phyloP scores from a whole-genome alignment of 2,888 invertebrate genomes.

The Gandaritis pyraliata region DNA sequence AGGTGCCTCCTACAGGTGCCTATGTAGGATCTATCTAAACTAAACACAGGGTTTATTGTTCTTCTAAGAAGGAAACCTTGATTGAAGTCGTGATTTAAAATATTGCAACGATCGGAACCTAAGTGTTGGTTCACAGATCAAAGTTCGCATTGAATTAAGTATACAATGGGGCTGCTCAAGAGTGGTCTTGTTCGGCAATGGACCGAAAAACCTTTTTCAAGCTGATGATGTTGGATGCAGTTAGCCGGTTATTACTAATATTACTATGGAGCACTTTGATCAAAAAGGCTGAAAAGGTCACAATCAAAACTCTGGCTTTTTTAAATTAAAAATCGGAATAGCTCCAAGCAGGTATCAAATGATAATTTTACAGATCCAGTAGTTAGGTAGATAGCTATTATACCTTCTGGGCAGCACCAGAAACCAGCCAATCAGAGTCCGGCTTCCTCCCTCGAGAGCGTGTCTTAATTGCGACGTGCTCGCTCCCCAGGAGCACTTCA shows the following conservation, averaged over 20 bases:
- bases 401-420: not conserved
- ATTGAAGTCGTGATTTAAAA: slow-evolving; percentile 19
- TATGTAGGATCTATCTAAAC: not conserved
- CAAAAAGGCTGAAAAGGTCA: too few species aligned
- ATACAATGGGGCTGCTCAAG: not conserved
- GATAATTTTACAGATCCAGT: too few species aligned
- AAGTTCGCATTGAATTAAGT: not conserved
- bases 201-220: too few species aligned
- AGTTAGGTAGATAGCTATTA: too few species aligned
- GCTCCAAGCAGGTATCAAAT: too few species aligned
- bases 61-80: slow-evolving; percentile 3
- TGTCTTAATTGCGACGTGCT: not conserved
- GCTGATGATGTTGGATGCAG: too few species aligned
- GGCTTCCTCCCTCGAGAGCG: slow-evolving; percentile 2
- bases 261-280: too few species aligned
- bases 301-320: too few species aligned
- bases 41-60: not conserved
- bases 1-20: not conserved
- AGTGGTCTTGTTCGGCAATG: too few species aligned
- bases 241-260: too few species aligned
- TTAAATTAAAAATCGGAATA: too few species aligned
- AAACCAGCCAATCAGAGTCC: not conserved
- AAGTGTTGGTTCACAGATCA: not conserved
- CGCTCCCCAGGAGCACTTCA: not conserved
- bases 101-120: not conserved